Percentiles rank a stretch among this genome's conserved stretches.
Conservation (phyloP, 2,888 invertebrate species). For the Mamestra brassicae region DNA sequence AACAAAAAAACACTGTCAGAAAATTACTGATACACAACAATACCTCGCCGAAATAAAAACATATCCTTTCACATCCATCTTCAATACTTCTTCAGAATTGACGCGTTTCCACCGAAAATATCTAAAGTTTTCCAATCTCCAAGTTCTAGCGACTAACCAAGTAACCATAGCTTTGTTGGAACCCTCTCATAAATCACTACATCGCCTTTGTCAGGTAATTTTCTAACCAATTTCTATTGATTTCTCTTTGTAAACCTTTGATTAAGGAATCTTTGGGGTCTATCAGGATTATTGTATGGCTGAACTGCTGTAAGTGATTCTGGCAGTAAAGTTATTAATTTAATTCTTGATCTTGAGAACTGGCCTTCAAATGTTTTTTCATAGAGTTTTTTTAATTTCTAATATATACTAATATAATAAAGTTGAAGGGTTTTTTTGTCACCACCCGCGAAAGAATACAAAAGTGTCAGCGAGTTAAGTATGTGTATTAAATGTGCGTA, state of each 20-base stretch:
- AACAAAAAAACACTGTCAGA: not conserved
- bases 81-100: constrained; percentile 35
- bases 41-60: not conserved
- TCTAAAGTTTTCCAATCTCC: constrained; percentile 58
- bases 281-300: not conserved
- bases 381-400: too few species aligned
- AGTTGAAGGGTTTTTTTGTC: too few species aligned
- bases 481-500: too few species aligned
- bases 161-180: constrained; percentile 31
- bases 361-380: too few species aligned
- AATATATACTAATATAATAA: too few species aligned
- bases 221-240: constrained; percentile 31
- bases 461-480: too few species aligned
- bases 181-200: constrained; percentile 49
- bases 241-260: constrained; percentile 12
- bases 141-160: constrained; percentile 42
- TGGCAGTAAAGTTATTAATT: too few species aligned
- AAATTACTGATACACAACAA: not conserved
- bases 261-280: not conserved
- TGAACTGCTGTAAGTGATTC: too few species aligned
- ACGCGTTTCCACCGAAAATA: constrained; percentile 41
- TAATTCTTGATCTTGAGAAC: too few species aligned
- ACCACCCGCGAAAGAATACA: too few species aligned
- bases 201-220: constrained; percentile 44
- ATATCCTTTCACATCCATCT: constrained; percentile 27